Percentiles rank a stretch among this genome's conserved stretches.
These are phyloP conservation scores for Gopherus evgoodei DNA, from an alignment of 2,113 vertebrate species.

Conservation along the genomic window DNA sequence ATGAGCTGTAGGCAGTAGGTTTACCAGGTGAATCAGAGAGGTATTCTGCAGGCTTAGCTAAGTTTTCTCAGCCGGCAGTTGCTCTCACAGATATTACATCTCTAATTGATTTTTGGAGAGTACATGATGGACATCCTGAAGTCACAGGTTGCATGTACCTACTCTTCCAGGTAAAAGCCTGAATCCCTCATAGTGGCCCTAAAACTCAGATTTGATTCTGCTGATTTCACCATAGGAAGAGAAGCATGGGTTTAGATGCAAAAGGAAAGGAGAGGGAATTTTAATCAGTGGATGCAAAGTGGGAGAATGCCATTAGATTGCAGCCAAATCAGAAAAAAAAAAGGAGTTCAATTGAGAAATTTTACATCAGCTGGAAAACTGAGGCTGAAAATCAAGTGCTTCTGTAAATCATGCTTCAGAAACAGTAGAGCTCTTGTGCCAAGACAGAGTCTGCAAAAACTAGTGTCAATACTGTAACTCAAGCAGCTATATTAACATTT, in stretches of 20 bases:
- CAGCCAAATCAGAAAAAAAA: not conserved
- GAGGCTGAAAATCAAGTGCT: slow-evolving; percentile 30
- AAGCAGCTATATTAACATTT: not conserved
- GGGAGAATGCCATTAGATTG: not conserved
- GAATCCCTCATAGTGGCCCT: not conserved
- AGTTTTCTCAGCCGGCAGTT: not conserved
- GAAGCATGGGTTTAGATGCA: not conserved
- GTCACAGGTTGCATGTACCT: not conserved
- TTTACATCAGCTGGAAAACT: slow-evolving; percentile 13
- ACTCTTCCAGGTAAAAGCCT: not conserved
- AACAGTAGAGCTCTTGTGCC: not conserved
- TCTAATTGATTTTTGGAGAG: not conserved
- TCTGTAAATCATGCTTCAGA: not conserved
- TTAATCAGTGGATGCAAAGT: not conserved
- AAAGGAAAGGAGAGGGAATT: not conserved
- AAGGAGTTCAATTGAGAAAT: slow-evolving; percentile 23
- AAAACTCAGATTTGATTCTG: not conserved
- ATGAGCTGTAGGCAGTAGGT: not conserved
- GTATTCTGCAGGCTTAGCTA: not conserved
- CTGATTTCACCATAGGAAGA: not conserved
- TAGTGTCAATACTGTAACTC: not conserved
- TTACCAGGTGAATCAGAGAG: not conserved
- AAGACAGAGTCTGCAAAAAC: slow-evolving; percentile 6
- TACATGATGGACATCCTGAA: not conserved
- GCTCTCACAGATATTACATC: not conserved